Evolutionary conservation across 1,140 invertebrate genomes (phyloP).

Genomic region (Drosophila ambigua): DNA sequence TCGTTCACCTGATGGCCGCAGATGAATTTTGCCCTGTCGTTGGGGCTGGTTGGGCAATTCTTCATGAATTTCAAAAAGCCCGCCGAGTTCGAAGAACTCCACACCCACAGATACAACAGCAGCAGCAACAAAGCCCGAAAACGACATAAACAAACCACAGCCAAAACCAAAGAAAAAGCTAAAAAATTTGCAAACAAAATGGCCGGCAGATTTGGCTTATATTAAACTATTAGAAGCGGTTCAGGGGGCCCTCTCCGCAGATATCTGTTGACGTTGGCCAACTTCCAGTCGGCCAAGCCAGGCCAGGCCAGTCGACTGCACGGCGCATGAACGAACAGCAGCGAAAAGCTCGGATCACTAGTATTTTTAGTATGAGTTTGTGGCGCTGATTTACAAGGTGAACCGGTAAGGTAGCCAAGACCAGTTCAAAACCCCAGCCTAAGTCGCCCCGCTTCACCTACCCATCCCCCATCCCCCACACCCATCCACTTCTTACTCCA

Average conservation of each 20-base stretch:
- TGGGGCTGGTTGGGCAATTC: slow-evolving; percentile 45
- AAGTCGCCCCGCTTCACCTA: slow-evolving; percentile 21
- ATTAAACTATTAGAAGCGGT: slow-evolving; percentile 59
- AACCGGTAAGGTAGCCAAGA: slow-evolving; percentile 59
- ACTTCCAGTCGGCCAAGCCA: slow-evolving; percentile 38
- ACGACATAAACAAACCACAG: slow-evolving; percentile 7
- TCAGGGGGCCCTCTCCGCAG: slow-evolving; percentile 20
- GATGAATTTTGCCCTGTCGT: slow-evolving; percentile 22
- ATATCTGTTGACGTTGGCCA: slow-evolving; percentile 47
- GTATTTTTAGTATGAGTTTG: slow-evolving; percentile 55
- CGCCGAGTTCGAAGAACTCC: slow-evolving; percentile 60
- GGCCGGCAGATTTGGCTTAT: slow-evolving; percentile 27
- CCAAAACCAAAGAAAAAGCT: slow-evolving; percentile 25
- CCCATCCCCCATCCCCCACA: not conserved
- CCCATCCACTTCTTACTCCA: too few relatives aligned
- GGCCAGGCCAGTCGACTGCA: slow-evolving; percentile 29
- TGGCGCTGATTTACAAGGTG: slow-evolving; percentile 61
- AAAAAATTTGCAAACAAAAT: slow-evolving; percentile 51
- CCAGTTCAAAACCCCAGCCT: slow-evolving; percentile 57
- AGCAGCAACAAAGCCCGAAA: slow-evolving; percentile 1
- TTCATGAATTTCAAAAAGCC: slow-evolving; percentile 47
- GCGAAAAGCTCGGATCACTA: slow-evolving; percentile 51
- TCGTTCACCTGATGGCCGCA: slow-evolving; percentile 55
- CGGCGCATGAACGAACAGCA: slow-evolving; percentile 14
- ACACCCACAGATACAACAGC: slow-evolving; percentile 2